Evolutionary conservation across 2,888 invertebrate species (phyloP).

Genomic region (Mimachlamys varia): DNA sequence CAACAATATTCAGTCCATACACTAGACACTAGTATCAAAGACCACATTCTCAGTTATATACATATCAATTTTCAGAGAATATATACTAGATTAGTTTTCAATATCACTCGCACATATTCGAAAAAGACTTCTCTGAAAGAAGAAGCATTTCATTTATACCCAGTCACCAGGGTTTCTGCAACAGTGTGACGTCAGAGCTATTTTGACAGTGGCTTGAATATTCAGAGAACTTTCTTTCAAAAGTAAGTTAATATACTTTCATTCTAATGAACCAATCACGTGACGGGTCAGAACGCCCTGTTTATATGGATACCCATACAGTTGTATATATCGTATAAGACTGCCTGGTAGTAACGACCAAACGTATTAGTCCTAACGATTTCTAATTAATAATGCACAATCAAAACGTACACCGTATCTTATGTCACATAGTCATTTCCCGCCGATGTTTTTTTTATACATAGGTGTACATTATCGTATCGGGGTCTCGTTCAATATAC

Average conservation of each 20-base stretch:
- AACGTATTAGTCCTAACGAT: not conserved
- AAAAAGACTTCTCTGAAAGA: not conserved
- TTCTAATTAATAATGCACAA: not conserved
- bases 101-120: not conserved
- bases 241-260: not conserved
- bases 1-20: conserved; percentile 31
- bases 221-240: not conserved
- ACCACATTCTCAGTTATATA: conserved; percentile 25
- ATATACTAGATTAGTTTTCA: not conserved
- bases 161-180: not conserved
- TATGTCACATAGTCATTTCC: not conserved
- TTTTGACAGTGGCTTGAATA: not conserved
- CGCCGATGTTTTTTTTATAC: not conserved
- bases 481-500: not conserved
- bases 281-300: not conserved
- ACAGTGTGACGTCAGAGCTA: not conserved
- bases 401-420: not conserved
- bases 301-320: not conserved
- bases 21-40: conserved; percentile 9
- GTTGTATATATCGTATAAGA: not conserved
- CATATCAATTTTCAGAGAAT: not conserved
- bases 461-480: not conserved
- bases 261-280: not conserved
- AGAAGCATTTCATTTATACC: not conserved
- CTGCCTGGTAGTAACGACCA: too few relatives aligned